Evolutionary conservation across 2,113 vertebrate species (phyloP), one percentile per base, ranked within the genome.

Genomic region (Eleginops maclovinus): DNA sequence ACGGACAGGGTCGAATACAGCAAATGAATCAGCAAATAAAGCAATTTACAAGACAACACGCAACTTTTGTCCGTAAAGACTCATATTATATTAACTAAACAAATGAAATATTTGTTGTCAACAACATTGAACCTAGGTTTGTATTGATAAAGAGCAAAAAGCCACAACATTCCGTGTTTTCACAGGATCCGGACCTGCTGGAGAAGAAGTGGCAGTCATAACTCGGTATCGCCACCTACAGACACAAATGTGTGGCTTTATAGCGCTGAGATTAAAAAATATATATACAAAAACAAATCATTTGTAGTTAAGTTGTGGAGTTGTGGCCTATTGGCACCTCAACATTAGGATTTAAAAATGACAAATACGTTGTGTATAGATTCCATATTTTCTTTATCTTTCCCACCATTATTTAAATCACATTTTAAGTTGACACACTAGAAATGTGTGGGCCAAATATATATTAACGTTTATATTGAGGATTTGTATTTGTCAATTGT

Each of bases 201-300:
- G 16, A 22, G 50, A n/a, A 3, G 46, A 40, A n/a, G 2, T 43
- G 61, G n/a, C 36, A 6, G 1, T 1, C 41, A 2, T 26, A 43
- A 59, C 14, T 22, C n/a, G 53, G 44, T 14, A 66, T 54, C 28
- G 89, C 86, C 89, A 19, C 74, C 89, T 85, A 63, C 31, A 81
- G 83, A 1, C 56, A 80, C 67, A 76, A 46, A n/a, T 1, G 6
- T 13, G 28, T 14, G 11, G 3, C 19, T 9, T 58, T n/a, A 1
- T 21, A 7, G 12, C 2, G 19, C 22, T 10, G 19, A 36, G 21
- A 55, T 9, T 3, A 17, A 8, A 50, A 51, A 17, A 1, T 4
- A 1, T 21, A 56, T 10, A 31, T 28, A 14, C 7, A 10, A n/a
- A 4, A 9, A 21, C 31, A 36, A 36, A 36, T 36, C 4, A 47